Percentiles rank a stretch among this genome's conserved stretches.
These are phyloP conservation scores for Meteorus sp. DNA, from an alignment of 1,140 invertebrate species.

Conservation along the genomic window DNA sequence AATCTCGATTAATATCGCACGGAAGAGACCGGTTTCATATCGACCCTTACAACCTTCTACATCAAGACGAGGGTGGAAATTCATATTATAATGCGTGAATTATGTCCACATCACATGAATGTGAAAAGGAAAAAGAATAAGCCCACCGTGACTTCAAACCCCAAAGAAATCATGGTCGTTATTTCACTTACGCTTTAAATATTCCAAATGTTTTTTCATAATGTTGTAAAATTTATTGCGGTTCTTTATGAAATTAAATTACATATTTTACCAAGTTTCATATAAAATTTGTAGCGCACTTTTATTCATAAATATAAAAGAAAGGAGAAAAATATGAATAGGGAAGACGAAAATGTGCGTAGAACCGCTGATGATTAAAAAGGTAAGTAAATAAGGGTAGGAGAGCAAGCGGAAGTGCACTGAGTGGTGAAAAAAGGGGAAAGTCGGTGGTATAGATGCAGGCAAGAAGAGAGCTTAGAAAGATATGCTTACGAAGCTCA, in stretches of 20 bases:
- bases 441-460: conserved; percentile 23
- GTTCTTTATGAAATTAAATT: too few relatives aligned
- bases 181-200: too few relatives aligned
- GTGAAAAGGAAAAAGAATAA: too few relatives aligned
- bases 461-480: conserved; percentile 30
- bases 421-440: conserved; percentile 37
- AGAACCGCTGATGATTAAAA: conserved; percentile 2
- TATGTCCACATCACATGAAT: too few relatives aligned
- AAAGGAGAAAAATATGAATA: background rate
- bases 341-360: background rate
- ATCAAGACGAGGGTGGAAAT: too few relatives aligned
- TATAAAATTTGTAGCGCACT: too few relatives aligned
- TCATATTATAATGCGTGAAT: too few relatives aligned
- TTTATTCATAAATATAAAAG: background rate
- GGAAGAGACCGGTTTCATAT: background rate
- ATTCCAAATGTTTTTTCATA: too few relatives aligned
- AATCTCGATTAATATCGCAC: conserved; percentile 11
- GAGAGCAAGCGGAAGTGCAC: conserved; percentile 29
- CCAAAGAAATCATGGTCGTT: too few relatives aligned
- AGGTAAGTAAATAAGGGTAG: conserved; percentile 19
- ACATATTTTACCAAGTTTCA: too few relatives aligned
- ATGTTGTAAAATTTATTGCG: too few relatives aligned
- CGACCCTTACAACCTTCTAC: background rate
- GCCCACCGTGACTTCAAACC: too few relatives aligned
- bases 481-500: conserved; percentile 44